A percentile compares a stretch with the other conserved stretches of the same genome.
Evolutionary conservation across 2,113 vertebrate species (phyloP).

Genomic region (Boulengeromyrus knoepffleri): DNA sequence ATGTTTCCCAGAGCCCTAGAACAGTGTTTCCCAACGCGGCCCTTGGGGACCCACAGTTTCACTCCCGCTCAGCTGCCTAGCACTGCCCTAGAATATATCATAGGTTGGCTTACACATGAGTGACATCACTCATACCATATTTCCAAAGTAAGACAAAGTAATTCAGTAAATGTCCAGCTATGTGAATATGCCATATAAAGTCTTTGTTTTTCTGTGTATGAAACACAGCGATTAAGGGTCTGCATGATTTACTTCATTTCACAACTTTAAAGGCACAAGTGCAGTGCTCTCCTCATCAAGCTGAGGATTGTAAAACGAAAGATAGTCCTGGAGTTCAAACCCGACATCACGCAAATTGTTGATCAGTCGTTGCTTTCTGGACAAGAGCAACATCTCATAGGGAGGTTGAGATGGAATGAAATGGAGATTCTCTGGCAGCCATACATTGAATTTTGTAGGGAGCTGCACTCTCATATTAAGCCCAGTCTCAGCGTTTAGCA

Average conservation of each 20-base stretch:
- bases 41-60: too few species aligned
- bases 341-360: neutral
- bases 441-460: neutral
- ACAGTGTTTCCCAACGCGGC: too few species aligned
- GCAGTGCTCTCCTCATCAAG: neutral
- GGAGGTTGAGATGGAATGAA: fast-evolving
- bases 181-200: neutral
- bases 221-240: neutral
- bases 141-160: neutral
- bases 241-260: neutral
- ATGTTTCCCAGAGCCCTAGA: neutral
- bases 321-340: neutral
- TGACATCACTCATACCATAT: neutral
- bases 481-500: neutral
- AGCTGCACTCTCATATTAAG: neutral
- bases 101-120: neutral
- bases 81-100: too few species aligned
- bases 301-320: neutral
- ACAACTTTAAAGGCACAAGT: neutral
- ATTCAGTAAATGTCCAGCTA: neutral
- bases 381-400: neutral
- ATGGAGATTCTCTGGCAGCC: neutral
- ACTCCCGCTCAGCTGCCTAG: too few species aligned
- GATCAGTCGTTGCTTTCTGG: neutral
- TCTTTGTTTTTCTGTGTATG: neutral